Evolutionary conservation across 1,140 invertebrate species (phyloP).

Genomic region (Chrysopa pallens): DNA sequence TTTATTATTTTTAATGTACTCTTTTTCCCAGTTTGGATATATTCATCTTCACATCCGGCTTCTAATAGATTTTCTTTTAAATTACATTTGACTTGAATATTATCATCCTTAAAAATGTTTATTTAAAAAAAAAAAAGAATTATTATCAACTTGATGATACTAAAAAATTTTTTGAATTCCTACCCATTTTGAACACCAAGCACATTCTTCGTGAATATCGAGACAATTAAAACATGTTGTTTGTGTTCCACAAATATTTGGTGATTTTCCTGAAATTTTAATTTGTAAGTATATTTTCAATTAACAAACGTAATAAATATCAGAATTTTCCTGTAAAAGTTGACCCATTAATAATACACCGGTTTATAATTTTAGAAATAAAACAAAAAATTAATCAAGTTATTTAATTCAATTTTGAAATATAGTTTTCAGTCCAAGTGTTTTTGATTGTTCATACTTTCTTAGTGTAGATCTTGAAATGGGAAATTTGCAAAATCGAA

Average conservation of each 20-base stretch:
- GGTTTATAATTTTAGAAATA: too few species aligned
- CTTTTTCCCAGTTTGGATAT: not conserved
- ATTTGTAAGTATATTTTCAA: not conserved
- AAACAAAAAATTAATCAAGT: too few species aligned
- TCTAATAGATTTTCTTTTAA: not conserved
- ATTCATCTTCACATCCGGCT: not conserved
- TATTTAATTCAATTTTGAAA: too few species aligned
- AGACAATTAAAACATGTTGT: not conserved
- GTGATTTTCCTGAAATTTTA: not conserved
- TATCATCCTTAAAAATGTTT: not conserved
- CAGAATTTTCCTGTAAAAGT: too few species aligned
- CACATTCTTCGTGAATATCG: not conserved
- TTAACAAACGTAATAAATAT: not conserved
- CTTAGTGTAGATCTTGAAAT: too few species aligned
- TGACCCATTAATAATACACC: too few species aligned
- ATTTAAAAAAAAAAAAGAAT: not conserved
- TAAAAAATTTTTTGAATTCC: not conserved
- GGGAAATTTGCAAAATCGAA: too few species aligned
- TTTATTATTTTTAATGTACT: not conserved
- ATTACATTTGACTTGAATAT: not conserved
- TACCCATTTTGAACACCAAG: not conserved
- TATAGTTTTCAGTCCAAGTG: too few species aligned
- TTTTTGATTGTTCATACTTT: too few species aligned
- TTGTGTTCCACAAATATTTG: not conserved
- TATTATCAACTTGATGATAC: not conserved